Base-by-base conservation (phyloP, 2,113 vertebrate species). In the Malurus alboscapulatus region DNA sequence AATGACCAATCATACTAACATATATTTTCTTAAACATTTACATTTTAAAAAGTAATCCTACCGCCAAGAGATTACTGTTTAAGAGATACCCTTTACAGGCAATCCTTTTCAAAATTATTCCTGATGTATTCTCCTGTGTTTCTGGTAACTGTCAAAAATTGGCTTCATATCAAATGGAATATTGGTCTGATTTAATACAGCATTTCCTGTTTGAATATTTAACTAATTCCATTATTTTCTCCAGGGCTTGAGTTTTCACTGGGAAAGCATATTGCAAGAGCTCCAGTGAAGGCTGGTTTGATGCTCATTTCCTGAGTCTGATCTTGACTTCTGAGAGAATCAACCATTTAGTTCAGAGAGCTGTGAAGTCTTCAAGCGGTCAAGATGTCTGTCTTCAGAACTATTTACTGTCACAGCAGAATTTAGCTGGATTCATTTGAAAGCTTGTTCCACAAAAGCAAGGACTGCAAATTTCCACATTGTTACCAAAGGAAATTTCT, bases 171-270 rank as follows among this genome's bases (percentile, higher is more conserved):
- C 65, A 90, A 71, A 88, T 45, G 30, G 63, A 92, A 69, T 81
- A 84, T 3, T 83, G 55, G 44, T 83, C 81, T 85, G 62, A 92
- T 71, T 62, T 91, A 93, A 93, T 69, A 63, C 5, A 80, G 62
- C 63, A 87, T 95, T 95, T 96, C 91, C 92, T 95, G 74, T 76
- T 75, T 89, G 84, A 80, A 50, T 92, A 80, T 93, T 89, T 93
- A 92, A 92, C 47, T 89, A 87, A 87, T 89, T 80, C 63, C 63
- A 90, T 66, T 85, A 63, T 91, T 94, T 92, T 94, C 82, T 92
- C 82, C 47, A 74, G 72, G 87, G 79, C 50, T 83, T n/a, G 67
- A 80, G 47, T 73, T 94, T 87, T 96, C 63, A 73, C 45, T 76
- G 66, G 57, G 73, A 88, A 94, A 71, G 65, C 63, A 84, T 17